phyloP scores from a whole-genome alignment of 2,888 invertebrate genomes.

The Axea sp. region DNA sequence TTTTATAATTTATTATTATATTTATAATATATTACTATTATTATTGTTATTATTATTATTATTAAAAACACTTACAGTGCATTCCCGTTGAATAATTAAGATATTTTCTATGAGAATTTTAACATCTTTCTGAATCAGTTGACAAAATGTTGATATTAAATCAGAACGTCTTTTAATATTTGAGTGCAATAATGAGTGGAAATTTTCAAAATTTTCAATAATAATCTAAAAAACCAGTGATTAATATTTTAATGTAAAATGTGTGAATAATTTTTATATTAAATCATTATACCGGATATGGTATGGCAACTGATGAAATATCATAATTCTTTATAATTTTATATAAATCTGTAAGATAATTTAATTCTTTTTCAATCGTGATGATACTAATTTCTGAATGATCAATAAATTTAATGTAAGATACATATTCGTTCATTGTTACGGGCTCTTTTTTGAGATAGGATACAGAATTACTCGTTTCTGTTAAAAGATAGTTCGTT shows the following conservation, averaged over 20 bases:
- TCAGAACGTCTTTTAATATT: conserved; percentile 84
- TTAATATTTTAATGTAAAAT: background rate
- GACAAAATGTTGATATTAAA: conserved; percentile 86
- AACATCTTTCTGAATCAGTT: conserved; percentile 89
- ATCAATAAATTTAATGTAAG: conserved; percentile 86
- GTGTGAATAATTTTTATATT: no score
- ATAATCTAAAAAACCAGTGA: conserved; percentile 80
- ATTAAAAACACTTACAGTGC: conserved; percentile 83
- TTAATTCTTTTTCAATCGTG: conserved; percentile 85
- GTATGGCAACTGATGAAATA: conserved; percentile 78
- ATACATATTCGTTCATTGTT: conserved; percentile 86
- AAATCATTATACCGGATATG: conserved; percentile 14
- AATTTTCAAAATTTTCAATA: conserved; percentile 82
- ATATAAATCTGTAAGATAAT: conserved; percentile 90
- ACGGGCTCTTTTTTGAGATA: conserved; percentile 82
- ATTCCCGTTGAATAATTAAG: conserved; percentile 86
- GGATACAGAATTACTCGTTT: conserved; percentile 84
- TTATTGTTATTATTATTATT: no score
- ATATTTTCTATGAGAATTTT: conserved; percentile 86
- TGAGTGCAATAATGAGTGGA: conserved; percentile 86
- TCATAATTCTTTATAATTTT: conserved; percentile 90
- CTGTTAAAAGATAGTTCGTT: conserved; percentile 80
- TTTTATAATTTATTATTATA: conserved; percentile 1
- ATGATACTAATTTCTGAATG: conserved; percentile 84
- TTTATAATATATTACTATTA: background rate